These are phyloP conservation scores for Tenthredo mesomela DNA, from an alignment of 2,888 invertebrate genomes.

Conservation along the genomic window DNA sequence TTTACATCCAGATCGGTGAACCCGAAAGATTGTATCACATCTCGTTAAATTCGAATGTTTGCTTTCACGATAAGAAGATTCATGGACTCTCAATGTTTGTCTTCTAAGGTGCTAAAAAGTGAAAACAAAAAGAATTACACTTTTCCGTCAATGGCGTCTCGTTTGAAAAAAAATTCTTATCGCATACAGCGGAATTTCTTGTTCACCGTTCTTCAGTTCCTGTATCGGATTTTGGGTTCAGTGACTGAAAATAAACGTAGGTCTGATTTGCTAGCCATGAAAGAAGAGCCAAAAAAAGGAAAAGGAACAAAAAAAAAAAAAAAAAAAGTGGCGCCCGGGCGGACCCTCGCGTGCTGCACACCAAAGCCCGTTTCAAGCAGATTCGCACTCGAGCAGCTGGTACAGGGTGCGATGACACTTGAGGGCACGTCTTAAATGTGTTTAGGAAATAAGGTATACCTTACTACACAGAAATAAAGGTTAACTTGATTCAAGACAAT, in stretches of 20 bases:
- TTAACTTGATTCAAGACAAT: no score
- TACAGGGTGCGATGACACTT: conserved; percentile 46
- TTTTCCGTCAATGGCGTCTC: no score
- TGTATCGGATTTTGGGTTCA: not conserved
- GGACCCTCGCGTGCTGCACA: conserved; percentile 28
- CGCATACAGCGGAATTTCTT: not conserved
- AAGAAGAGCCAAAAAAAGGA: not conserved
- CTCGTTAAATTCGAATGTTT: no score
- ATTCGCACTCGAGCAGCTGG: conserved; percentile 37
- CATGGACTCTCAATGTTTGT: no score
- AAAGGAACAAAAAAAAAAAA: not conserved
- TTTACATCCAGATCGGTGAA: no score
- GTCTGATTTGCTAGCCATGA: conserved; percentile 30
- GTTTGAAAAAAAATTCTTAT: not conserved
- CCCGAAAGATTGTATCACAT: no score
- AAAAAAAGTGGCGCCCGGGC: not conserved
- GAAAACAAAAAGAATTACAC: no score
- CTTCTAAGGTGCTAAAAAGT: no score
- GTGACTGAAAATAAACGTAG: conserved; percentile 11
- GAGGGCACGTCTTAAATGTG: not conserved
- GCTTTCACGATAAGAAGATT: no score
- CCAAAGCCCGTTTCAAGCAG: not conserved
- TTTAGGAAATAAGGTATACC: not conserved
- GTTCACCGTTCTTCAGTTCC: not conserved
- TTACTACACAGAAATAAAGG: no score